Conservation (phyloP, 2,797 vertebrate genomes). For the Cynopterus sphinx region DNA sequence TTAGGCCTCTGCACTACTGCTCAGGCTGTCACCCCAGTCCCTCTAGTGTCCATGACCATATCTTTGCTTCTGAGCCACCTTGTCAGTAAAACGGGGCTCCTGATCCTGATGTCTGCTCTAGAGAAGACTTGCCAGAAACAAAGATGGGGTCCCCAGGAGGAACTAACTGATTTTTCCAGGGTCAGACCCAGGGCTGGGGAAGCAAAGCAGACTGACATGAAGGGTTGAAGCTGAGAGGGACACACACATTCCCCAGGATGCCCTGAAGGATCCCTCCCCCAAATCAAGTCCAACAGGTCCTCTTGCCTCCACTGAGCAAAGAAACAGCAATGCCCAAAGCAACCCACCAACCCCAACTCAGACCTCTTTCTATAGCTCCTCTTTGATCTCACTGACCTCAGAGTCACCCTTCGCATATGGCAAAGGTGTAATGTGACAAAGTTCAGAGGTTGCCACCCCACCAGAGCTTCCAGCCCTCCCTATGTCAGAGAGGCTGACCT, state of each 20-base stretch:
- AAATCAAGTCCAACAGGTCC: not conserved
- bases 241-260: not conserved
- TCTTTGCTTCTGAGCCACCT: slow-evolving; percentile 65
- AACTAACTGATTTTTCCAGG: not conserved
- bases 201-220: rapidly evolving
- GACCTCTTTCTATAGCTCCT: not conserved
- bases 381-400: not conserved
- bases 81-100: slow-evolving; percentile 78
- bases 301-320: not conserved
- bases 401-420: not conserved
- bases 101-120: slow-evolving; percentile 73
- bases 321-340: not conserved
- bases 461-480: not conserved
- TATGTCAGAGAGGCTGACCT: not conserved
- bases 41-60: slow-evolving; percentile 72
- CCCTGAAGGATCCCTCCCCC: not conserved
- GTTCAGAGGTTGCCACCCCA: not conserved
- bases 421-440: not conserved
- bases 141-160: not conserved
- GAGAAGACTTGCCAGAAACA: slow-evolving; percentile 78
- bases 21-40: slow-evolving; percentile 77
- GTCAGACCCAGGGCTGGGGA: not conserved
- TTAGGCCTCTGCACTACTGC: slow-evolving; percentile 81
- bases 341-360: not conserved
- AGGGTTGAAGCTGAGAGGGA: not conserved